Evolutionary conservation across 2,888 invertebrate species (phyloP).

Genomic region (Apeira syringaria): DNA sequence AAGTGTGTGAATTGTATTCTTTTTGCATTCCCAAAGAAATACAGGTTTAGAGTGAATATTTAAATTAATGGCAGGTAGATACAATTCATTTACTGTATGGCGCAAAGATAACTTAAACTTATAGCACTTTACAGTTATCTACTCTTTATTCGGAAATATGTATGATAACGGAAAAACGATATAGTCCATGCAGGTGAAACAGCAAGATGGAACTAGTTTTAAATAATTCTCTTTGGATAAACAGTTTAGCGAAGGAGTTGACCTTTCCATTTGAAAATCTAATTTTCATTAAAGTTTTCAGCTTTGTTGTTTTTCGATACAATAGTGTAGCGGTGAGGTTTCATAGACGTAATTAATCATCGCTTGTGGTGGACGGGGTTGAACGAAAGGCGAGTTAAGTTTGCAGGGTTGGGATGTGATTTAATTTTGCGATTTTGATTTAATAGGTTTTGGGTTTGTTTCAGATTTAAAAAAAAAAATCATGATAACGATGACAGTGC

Average conservation of each 20-base stretch:
- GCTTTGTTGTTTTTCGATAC: constrained; percentile 40
- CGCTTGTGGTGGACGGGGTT: constrained; percentile 44
- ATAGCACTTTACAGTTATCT: no score
- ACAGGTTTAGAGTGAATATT: constrained; percentile 28
- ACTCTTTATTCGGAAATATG: no score
- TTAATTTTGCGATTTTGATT: constrained; percentile 3
- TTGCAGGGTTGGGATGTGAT: constrained; percentile 17
- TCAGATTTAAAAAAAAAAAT: no score
- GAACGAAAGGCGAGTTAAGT: constrained; percentile 50
- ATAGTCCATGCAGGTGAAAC: no score
- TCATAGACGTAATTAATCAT: constrained; percentile 80
- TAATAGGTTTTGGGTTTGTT: no score
- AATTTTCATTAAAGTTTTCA: constrained; percentile 51
- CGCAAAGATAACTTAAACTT: no score
- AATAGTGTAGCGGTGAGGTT: constrained; percentile 52
- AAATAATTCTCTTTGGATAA: no score
- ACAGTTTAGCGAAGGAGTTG: no score
- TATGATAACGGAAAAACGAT: no score
- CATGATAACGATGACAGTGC: no score
- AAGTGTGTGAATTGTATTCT: constrained; percentile 62
- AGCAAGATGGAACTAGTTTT: no score
- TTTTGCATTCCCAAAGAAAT: constrained; percentile 54
- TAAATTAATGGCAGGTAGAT: constrained; percentile 25
- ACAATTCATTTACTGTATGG: constrained; percentile 8
- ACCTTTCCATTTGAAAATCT: constrained; percentile 31